These are phyloP conservation scores for Vireo griseus DNA, from an alignment of 2,797 vertebrate genomes.

Conservation along the genomic window DNA sequence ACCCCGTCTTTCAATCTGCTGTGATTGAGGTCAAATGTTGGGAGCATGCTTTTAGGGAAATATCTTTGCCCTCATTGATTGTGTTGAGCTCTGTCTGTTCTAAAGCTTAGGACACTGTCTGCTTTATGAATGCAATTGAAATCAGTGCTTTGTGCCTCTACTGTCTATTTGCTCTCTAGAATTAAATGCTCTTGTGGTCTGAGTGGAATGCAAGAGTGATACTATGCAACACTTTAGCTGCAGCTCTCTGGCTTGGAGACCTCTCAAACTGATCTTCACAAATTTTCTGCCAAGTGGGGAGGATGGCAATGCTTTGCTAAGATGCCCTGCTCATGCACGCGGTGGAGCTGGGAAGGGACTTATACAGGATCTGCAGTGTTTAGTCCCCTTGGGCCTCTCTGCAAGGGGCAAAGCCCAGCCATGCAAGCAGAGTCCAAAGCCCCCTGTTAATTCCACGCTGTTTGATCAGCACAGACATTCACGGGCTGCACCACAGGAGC, in stretches of 20 bases:
- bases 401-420: neutral
- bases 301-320: neutral
- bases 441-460: neutral
- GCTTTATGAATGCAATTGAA: neutral
- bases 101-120: neutral
- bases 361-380: neutral
- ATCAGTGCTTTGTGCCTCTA: neutral
- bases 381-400: neutral
- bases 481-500: neutral
- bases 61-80: neutral
- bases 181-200: neutral
- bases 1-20: neutral
- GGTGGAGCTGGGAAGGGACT: neutral
- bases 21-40: neutral
- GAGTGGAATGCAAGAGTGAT: neutral
- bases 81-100: neutral
- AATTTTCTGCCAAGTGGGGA: neutral
- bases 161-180: neutral
- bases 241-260: neutral
- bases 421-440: neutral
- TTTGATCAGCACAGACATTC: neutral
- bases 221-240: neutral
- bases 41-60: neutral
- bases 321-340: fast-evolving
- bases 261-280: neutral